Base-by-base conservation (phyloP, 1,140 invertebrate genomes). In the Nephotettix cincticeps region DNA sequence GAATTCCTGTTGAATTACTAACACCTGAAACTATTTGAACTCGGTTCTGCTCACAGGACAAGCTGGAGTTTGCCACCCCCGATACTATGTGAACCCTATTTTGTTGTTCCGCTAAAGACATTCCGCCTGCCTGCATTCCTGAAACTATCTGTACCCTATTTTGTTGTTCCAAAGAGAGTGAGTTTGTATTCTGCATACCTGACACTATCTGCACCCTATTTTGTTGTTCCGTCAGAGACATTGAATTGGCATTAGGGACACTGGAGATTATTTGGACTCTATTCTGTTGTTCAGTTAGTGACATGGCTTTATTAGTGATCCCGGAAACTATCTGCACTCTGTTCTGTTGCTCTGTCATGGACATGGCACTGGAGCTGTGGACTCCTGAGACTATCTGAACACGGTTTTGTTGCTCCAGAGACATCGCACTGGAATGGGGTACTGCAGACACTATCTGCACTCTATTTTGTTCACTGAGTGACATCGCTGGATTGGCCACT, bases 301-400 rank as follows among this genome's bases (percentile, higher is more conserved):
- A 54, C 66, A 68, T 54, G 1, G 66, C 72, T 63, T 69, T 72
- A 29, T 72, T 74, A 47, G 71, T 71, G 29, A 72, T 72, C 23
- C 72, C 73, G 19, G 73, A 68, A 28, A 74, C 61, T 13, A 75
- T 75, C 27, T 73, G 68, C 27, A 74, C 67, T 27, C 65, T n/a
- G 32, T 74, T 74, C 25, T 74, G 73, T 51, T 74, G 69, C 29
- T 75, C 72, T 6, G 73, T 72, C 29, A 73, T 30, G 9, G 68
- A 69, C 43, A 73, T 72, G 21, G 72, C 69, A 17, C 45, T 74
- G 23, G 72, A 70, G 54, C 69, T 73, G 9, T 67, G 74, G 25
- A 75, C 68, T n/a, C 71, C 70, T 6, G 74, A 75, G 2, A 75
- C 64, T 21, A 75, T 74, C 25, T 72, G 71, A 14, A 73, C 63